phyloP scores from a whole-genome alignment of 1,140 invertebrate genomes.

The Propsilocerus akamusi region DNA sequence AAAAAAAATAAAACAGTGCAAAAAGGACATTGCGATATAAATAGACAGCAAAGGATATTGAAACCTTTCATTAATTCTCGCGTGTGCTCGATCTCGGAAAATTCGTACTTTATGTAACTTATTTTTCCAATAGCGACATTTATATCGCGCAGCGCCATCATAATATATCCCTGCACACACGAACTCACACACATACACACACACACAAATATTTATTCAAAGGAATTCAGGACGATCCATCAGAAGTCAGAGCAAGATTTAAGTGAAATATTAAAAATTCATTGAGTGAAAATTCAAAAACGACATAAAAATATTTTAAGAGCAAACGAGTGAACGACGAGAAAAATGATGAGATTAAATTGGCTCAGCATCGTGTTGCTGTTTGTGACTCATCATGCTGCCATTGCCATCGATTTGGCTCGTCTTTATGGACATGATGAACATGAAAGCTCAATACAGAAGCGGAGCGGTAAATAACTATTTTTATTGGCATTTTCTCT shows the following conservation, averaged over 20 bases:
- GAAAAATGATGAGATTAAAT: neutral
- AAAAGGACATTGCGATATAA: too few relatives aligned
- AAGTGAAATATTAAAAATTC: neutral
- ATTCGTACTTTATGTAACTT: too few relatives aligned
- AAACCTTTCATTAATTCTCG: too few relatives aligned
- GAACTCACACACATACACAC: neutral
- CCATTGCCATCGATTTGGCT: slow-evolving; percentile 23
- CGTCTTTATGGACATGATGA: slow-evolving; percentile 22
- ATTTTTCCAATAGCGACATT: too few relatives aligned
- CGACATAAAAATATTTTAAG: too few relatives aligned
- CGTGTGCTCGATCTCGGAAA: too few relatives aligned
- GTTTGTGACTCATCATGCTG: slow-evolving; percentile 8
- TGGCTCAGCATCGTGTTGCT: slow-evolving; percentile 8
- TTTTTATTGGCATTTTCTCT: neutral
- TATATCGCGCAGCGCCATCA: too few relatives aligned
- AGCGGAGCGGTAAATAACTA: slow-evolving; percentile 19
- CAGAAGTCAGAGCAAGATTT: neutral
- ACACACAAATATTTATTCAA: neutral
- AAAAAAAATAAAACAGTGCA: too few relatives aligned
- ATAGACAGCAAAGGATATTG: too few relatives aligned
- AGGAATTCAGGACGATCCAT: neutral
- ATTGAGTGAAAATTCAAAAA: too few relatives aligned
- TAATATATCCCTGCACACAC: neutral
- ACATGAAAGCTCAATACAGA: slow-evolving; percentile 15
- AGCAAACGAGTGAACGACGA: neutral